Conservation (phyloP, 2,888 invertebrate genomes). For the Agrochola circellaris region DNA sequence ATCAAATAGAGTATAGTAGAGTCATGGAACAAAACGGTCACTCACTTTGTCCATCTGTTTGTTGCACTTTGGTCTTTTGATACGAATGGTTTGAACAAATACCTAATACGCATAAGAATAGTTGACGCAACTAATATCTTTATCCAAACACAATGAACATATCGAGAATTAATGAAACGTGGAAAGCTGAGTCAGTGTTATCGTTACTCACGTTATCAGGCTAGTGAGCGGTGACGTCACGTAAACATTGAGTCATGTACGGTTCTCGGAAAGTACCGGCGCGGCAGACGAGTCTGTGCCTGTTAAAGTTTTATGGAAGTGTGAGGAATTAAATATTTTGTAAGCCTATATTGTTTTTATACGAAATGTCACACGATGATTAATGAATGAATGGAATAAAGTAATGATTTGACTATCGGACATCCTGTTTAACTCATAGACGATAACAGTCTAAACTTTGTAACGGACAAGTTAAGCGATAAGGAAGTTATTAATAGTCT, state of each 20-base stretch:
- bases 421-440: background rate
- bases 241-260: conserved; percentile 59
- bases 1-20: too few relatives aligned
- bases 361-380: background rate
- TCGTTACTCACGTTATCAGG: conserved; percentile 66
- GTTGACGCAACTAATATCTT: background rate
- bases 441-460: background rate
- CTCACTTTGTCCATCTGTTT: background rate
- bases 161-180: conserved; percentile 16
- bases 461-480: conserved; percentile 1
- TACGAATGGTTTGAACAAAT: conserved; percentile 7
- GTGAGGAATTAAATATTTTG: conserved; percentile 24
- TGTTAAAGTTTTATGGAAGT: conserved; percentile 33
- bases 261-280: conserved; percentile 60
- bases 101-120: conserved; percentile 4
- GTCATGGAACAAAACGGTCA: background rate
- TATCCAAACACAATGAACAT: conserved; percentile 25
- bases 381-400: background rate
- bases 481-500: background rate
- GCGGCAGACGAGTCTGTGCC: conserved; percentile 57
- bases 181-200: conserved; percentile 56
- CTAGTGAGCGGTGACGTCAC: conserved; percentile 56
- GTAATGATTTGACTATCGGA: background rate
- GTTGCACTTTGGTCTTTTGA: conserved; percentile 25
- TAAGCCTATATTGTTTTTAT: background rate